Evolutionary conservation across 2,888 invertebrate species (phyloP), one percentile per base, ranked within the genome.

Genomic region (Drosophila neotestacea): DNA sequence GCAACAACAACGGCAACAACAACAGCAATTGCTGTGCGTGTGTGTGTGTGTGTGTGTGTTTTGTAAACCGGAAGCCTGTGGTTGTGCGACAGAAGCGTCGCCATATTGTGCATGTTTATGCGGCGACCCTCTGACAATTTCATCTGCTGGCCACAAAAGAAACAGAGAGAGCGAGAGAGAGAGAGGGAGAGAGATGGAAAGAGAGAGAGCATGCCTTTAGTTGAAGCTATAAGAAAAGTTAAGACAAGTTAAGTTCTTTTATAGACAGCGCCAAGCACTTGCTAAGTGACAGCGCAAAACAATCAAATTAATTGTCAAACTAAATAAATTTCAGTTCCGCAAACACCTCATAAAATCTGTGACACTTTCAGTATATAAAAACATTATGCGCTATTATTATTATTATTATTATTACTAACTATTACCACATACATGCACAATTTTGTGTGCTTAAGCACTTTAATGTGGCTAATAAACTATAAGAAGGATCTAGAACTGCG

Each of bases 31-130:
- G 48, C 13, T 62, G 28, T 42, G 22, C 44, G 28, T 51, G 46
- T 6, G 28, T 50, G 28, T 11, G n/a, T 51, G 38, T 51, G 54
- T 50, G 50, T 42, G 61, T 61, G 38, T 50, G 55, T 54, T 56
- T 73, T 75, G 77, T 79, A 59, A 66, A 66, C 72, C 80, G 68
- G 67, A 77, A 72, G 70, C 55, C 54, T 75, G 83, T 46, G 79
- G 83, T 70, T 64, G 55, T 61, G 79, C 73, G 65, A 74, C 79
- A 74, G 69, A 74, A 64, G 62, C 55, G 74, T 68, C 74, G 77
- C 85, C 83, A 82, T 85, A 85, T 83, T 85, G 83, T 54, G 58
- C 68, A 77, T 85, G 83, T 83, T 83, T 82, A 85, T 80, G 72
- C 62, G 70, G 63, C 69, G 50, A 56, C 67, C 56, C 55, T 46